A percentile compares a stretch with the other conserved stretches of the same genome.
Evolutionary conservation across 2,888 invertebrate genomes (phyloP).

Genomic region (Agriopis marginaria): DNA sequence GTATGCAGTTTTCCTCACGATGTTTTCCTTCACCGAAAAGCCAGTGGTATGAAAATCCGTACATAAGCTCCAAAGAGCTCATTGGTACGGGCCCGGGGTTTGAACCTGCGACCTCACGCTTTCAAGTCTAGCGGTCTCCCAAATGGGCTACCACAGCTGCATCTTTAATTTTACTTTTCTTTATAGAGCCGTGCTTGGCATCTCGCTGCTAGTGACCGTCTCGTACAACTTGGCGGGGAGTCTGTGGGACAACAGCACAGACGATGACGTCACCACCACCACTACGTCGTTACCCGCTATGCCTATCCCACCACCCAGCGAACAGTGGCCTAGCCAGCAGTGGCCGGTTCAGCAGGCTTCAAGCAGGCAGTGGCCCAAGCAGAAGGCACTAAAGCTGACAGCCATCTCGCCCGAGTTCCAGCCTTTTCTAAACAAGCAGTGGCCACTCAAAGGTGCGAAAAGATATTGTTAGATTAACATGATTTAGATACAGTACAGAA

Average conservation of each 20-base stretch:
- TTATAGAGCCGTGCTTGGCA: conserved; percentile 79
- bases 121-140: too few relatives aligned
- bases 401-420: conserved; percentile 50
- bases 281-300: conserved; percentile 25
- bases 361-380: conserved; percentile 31
- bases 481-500: neutral
- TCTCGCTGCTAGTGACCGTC: conserved; percentile 82
- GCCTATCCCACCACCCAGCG: conserved; percentile 32
- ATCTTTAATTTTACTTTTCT: too few relatives aligned
- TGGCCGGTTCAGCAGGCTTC: conserved; percentile 18
- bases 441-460: conserved; percentile 76
- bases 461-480: neutral
- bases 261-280: conserved; percentile 42
- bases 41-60: too few relatives aligned
- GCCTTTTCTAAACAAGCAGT: conserved; percentile 66
- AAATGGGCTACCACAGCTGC: too few relatives aligned
- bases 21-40: too few relatives aligned
- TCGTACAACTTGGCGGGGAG: conserved; percentile 78
- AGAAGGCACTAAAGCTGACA: conserved; percentile 42
- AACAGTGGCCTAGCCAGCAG: neutral
- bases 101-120: too few relatives aligned
- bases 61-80: too few relatives aligned
- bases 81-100: too few relatives aligned
- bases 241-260: conserved; percentile 47
- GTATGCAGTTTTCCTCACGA: too few relatives aligned